A percentile compares a stretch with the other conserved stretches of the same genome.
Evolutionary conservation across 2,888 invertebrate species (phyloP).

Genomic region (Macropis europaea): DNA sequence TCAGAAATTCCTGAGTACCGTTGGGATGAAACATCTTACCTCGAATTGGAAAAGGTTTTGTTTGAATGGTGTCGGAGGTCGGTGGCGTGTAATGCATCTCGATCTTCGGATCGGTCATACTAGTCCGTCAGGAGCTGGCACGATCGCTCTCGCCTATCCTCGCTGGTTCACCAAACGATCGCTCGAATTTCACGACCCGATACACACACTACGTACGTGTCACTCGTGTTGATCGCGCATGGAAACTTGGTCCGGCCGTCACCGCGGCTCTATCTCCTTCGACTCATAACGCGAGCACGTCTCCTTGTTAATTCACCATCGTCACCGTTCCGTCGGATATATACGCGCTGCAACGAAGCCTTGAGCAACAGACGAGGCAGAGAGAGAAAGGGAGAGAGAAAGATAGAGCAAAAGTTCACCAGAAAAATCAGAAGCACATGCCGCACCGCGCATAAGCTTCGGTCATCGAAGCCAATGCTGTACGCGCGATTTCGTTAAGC

Average conservation of each 20-base stretch:
- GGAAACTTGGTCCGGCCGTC: conserved; percentile 9
- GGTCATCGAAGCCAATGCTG: conserved; percentile 21
- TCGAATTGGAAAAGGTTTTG: conserved; percentile 93
- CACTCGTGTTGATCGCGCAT: conserved; percentile 19
- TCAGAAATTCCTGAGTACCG: neutral
- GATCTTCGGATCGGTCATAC: conserved; percentile 63
- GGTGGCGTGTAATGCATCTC: conserved; percentile 83
- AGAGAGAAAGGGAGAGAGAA: neutral
- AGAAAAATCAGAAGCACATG: conserved; percentile 19
- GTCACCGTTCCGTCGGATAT: neutral
- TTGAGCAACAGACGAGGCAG: neutral
- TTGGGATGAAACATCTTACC: conserved; percentile 81
- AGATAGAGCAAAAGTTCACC: neutral
- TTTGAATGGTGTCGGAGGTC: conserved; percentile 92
- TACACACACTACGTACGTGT: conserved; percentile 11
- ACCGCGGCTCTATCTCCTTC: conserved; percentile 9
- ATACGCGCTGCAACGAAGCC: neutral
- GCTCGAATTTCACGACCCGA: neutral
- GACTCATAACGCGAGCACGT: conserved; percentile 15
- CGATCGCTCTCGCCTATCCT: neutral
- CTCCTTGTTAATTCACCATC: conserved; percentile 3
- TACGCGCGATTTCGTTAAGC: conserved; percentile 2
- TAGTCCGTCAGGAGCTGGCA: too few species aligned
- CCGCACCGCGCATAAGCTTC: conserved; percentile 1
- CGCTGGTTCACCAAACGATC: neutral